Base-by-base conservation (phyloP, 2,797 vertebrate species). In the Gymnothorax javanicus region DNA sequence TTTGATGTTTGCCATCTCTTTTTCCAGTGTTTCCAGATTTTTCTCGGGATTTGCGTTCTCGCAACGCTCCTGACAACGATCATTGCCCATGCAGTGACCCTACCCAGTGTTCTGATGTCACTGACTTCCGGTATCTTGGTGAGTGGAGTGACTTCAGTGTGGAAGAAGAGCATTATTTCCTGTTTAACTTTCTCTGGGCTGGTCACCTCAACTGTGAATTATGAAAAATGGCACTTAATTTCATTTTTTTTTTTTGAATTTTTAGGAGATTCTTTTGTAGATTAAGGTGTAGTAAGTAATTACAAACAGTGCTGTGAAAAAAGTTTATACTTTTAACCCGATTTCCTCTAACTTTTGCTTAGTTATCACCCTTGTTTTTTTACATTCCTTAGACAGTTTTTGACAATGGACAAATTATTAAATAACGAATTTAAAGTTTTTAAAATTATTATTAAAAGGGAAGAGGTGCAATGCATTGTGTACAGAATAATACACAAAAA, bases 1-100 rank as follows among this genome's bases (percentile, higher is more conserved):
- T 50, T 50, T 15, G 73, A 77, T 33, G 58, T 59, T 33, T 9
- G 56, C 2, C 59, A 25, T 27, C 17, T 62, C 11, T 62, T 15
- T 77, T 20, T 60, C 20, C 15, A 87, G 86, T 11, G 11, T 52
- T 54, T 87, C 23, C 86, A 87, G 69, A 25, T 87, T 27, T 17
- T 56, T n/a, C 73, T 84, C 25, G 82, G 86, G 12, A n/a, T 84
- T 6, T 82, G 67, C 17, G 56, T 84, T 71, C 33, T 87, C 15
- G 82, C 17, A 23, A 62, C 82, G 27, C 20, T 77, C 6, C 54
- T 43, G 17, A 56, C 77, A n/a, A n/a, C 33, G 33, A 1, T 75
- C 9, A 6, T 43, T 6, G 15, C 0, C 43, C 50, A 11, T 59
- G 23, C 1, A n/a, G 0, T n/a, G 7, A 17, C n/a, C 33, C n/a